phyloP scores from a whole-genome alignment of 2,888 invertebrate genomes.

The Caenorhabditis japonica region DNA sequence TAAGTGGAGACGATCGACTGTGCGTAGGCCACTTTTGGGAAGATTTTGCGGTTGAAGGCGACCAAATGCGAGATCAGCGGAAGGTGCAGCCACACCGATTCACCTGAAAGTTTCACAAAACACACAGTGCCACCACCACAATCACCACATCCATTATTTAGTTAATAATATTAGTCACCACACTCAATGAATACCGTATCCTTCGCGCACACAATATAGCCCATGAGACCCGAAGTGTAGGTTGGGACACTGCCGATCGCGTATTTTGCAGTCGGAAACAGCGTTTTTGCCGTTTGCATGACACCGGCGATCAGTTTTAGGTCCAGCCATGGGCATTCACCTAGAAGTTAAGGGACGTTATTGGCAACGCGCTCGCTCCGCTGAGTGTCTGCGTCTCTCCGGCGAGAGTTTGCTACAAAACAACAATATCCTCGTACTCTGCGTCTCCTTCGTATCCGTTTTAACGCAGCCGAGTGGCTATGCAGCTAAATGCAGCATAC shows the following conservation, averaged over 20 bases:
- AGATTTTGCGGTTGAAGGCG: slow-evolving; percentile 85
- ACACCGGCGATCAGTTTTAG: slow-evolving; percentile 85
- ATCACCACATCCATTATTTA: neutral
- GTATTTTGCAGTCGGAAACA: slow-evolving; percentile 87
- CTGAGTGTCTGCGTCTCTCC: too few species aligned
- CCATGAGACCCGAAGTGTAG: slow-evolving; percentile 96
- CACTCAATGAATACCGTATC: slow-evolving; percentile 78
- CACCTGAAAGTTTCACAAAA: slow-evolving; percentile 80
- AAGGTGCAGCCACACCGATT: slow-evolving; percentile 84
- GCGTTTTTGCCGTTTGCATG: slow-evolving; percentile 79
- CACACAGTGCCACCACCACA: neutral
- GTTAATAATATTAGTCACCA: neutral
- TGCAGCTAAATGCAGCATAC: too few species aligned
- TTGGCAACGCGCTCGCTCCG: too few species aligned
- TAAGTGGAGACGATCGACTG: slow-evolving; percentile 92
- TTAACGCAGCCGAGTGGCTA: too few species aligned
- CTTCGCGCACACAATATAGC: slow-evolving; percentile 89
- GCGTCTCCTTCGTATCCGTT: too few species aligned
- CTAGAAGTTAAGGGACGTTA: slow-evolving; percentile 79
- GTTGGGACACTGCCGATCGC: slow-evolving; percentile 90
- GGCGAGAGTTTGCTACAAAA: too few species aligned
- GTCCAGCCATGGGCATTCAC: slow-evolving; percentile 85
- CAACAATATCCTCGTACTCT: too few species aligned
- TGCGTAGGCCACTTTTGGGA: slow-evolving; percentile 86
- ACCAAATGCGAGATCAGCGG: slow-evolving; percentile 86